These are phyloP conservation scores for Danio albolineatus DNA, from an alignment of 2,797 vertebrate species.

Conservation along the genomic window DNA sequence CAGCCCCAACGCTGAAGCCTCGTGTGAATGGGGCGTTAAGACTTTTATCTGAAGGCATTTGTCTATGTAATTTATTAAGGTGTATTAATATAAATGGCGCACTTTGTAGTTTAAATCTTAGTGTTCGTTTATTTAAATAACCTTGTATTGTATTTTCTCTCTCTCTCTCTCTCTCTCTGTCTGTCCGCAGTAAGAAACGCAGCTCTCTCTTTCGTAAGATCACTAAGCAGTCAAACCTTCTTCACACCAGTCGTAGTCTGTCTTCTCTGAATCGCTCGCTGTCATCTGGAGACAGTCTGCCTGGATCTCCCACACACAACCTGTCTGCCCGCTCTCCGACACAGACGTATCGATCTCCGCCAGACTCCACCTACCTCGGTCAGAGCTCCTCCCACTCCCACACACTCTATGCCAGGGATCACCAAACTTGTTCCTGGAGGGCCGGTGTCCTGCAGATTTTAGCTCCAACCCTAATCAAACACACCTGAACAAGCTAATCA, in stretches of 20 bases:
- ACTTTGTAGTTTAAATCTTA: too few species aligned
- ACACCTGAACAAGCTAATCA: too few species aligned
- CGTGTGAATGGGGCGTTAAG: too few species aligned
- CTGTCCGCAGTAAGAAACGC: conserved; percentile 81
- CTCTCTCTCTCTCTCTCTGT: not conserved
- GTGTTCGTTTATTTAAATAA: too few species aligned
- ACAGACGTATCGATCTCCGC: conserved; percentile 85
- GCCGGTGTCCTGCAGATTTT: too few species aligned
- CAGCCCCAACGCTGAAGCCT: too few species aligned
- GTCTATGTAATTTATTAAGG: too few species aligned
- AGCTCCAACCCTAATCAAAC: too few species aligned
- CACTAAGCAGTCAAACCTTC: conserved; percentile 92
- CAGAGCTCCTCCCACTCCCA: conserved; percentile 45
- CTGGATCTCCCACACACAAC: conserved; percentile 89
- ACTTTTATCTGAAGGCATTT: too few species aligned
- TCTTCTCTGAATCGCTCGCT: conserved; percentile 92
- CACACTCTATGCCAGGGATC: too few species aligned
- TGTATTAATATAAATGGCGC: too few species aligned
- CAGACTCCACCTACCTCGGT: conserved; percentile 88
- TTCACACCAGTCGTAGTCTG: conserved; percentile 92
- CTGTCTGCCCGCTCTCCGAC: conserved; percentile 88
- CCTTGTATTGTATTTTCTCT: not conserved
- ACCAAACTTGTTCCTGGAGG: too few species aligned
- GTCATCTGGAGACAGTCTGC: conserved; percentile 93
- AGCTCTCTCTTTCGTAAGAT: conserved; percentile 93